These are phyloP conservation scores for Chironomus striatipennis DNA, from an alignment of 1,140 invertebrate genomes.

Conservation along the genomic window DNA sequence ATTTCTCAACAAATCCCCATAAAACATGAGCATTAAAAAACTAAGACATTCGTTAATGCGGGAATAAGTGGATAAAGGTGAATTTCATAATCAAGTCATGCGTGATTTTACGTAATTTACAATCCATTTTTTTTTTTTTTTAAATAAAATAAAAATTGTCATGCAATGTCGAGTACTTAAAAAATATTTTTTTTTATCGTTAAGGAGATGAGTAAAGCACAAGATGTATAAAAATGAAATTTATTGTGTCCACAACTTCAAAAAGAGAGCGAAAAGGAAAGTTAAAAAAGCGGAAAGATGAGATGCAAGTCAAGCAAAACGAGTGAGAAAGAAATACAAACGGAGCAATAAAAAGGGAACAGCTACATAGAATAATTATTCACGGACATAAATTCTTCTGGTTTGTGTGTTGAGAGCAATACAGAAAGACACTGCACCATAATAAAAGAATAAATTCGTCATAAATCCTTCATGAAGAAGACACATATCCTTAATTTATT, in stretches of 20 bases:
- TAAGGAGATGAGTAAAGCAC: too few relatives aligned
- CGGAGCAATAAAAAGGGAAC: neutral
- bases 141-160: too few relatives aligned
- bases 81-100: too few relatives aligned
- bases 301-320: neutral
- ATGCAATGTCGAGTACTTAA: too few relatives aligned
- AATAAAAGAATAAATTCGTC: conserved; percentile 23
- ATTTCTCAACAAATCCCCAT: too few relatives aligned
- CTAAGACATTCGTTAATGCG: too few relatives aligned
- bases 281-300: neutral
- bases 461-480: conserved; percentile 19
- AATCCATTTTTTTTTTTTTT: too few relatives aligned
- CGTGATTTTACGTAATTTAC: too few relatives aligned
- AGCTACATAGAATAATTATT: neutral
- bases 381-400: conserved; percentile 21
- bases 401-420: neutral
- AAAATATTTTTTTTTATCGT: too few relatives aligned
- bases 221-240: neutral
- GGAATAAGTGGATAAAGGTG: too few relatives aligned
- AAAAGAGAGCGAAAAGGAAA: neutral
- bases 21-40: too few relatives aligned
- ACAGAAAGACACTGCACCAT: neutral
- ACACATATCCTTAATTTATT: conserved; percentile 23
- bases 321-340: neutral
- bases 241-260: neutral